A percentile compares a stretch with the other conserved stretches of the same genome.
Conservation (phyloP, 1,140 invertebrate species). For the Goniozus legneri region DNA sequence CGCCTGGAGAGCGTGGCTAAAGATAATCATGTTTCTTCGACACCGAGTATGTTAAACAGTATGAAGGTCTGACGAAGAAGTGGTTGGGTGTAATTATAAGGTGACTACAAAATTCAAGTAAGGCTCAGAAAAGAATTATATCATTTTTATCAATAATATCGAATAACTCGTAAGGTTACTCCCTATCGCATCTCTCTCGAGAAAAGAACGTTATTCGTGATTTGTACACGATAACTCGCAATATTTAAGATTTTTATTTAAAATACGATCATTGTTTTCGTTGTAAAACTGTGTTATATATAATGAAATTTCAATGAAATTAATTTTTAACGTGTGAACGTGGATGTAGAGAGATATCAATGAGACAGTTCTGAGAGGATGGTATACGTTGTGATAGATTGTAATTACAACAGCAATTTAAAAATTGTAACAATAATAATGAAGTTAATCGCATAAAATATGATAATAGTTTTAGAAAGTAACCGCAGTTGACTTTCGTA, state of each 20-base stretch:
- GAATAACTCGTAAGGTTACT: not conserved
- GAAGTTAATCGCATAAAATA: slow-evolving; percentile 19
- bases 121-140: not conserved
- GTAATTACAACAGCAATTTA: slow-evolving; percentile 22
- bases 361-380: slow-evolving; percentile 9
- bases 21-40: not conserved
- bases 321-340: not conserved
- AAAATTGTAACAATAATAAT: slow-evolving; percentile 22
- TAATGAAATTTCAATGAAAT: not conserved
- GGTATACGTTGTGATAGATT: slow-evolving; percentile 25
- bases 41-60: not conserved
- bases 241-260: not conserved
- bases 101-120: no score
- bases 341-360: not conserved
- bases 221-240: not conserved
- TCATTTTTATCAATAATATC: not conserved
- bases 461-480: slow-evolving; percentile 22
- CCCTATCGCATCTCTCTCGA: no score
- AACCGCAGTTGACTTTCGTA: slow-evolving; percentile 22
- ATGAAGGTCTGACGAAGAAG: no score
- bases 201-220: no score
- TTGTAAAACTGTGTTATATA: not conserved
- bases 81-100: no score
- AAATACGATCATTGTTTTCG: not conserved
- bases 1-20: no score